Conservation (phyloP, 2,888 invertebrate genomes). For the Smittia sp. region DNA sequence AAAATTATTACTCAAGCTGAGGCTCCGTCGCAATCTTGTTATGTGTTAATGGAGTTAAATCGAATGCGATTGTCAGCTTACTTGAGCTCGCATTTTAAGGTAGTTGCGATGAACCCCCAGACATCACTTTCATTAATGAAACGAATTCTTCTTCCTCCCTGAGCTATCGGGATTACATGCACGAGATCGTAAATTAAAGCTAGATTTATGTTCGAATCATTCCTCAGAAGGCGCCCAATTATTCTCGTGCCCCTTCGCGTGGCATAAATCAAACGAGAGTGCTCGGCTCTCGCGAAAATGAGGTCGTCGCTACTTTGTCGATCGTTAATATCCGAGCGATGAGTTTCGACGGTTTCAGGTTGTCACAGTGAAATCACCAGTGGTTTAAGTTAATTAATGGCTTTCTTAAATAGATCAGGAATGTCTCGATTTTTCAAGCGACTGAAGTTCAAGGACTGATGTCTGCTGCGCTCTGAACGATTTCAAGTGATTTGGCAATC, state of each 20-base stretch:
- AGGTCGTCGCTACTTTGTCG: background rate
- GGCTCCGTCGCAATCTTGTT: background rate
- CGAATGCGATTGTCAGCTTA: too few relatives aligned
- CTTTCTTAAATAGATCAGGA: too few relatives aligned
- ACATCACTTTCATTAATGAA: slow-evolving; percentile 16
- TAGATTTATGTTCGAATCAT: background rate
- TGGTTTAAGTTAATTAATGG: too few relatives aligned
- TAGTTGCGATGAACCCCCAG: background rate
- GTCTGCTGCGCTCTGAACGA: background rate
- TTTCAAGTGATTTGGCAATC: slow-evolving; percentile 12
- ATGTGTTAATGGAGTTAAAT: too few relatives aligned
- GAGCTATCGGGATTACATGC: background rate
- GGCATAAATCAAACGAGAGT: too few relatives aligned
- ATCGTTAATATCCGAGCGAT: background rate
- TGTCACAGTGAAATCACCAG: too few relatives aligned
- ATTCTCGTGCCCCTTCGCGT: background rate
- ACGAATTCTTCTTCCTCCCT: background rate
- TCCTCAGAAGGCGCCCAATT: slow-evolving; percentile 22
- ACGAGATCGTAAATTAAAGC: slow-evolving; percentile 12
- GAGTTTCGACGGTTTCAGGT: too few relatives aligned
- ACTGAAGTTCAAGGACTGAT: background rate
- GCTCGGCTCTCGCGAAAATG: background rate
- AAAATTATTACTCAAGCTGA: slow-evolving; percentile 33
- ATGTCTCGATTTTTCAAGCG: too few relatives aligned
- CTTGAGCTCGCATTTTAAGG: too few relatives aligned